Evolutionary conservation across 2,113 vertebrate genomes (phyloP).

Genomic region (Patagioenas fasciata): DNA sequence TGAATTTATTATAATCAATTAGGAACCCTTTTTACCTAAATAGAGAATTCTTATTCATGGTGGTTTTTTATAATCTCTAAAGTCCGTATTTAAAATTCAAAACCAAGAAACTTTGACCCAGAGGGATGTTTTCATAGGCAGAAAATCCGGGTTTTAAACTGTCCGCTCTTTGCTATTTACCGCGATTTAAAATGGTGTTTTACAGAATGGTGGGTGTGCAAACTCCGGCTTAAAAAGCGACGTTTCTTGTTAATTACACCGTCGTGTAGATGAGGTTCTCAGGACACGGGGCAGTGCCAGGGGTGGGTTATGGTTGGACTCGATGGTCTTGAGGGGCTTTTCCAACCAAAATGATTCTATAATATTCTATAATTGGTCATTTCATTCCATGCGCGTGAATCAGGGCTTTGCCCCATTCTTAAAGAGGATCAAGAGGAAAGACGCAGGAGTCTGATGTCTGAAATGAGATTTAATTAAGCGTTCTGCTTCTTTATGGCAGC

Average conservation of each 20-base stretch:
- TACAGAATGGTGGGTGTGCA: neutral
- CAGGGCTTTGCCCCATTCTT: neutral
- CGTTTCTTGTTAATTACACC: neutral
- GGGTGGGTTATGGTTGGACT: too few species aligned
- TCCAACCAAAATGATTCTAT: too few species aligned
- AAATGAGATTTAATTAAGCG: neutral
- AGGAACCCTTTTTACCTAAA: neutral
- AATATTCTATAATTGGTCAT: rapidly evolving
- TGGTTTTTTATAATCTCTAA: neutral
- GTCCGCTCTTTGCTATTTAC: neutral
- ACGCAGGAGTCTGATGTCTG: neutral
- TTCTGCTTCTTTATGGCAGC: neutral
- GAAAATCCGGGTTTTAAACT: neutral
- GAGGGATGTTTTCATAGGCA: neutral
- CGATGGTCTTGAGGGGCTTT: too few species aligned
- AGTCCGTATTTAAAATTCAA: neutral
- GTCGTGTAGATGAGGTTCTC: too few species aligned
- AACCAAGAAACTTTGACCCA: neutral
- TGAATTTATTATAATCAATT: neutral
- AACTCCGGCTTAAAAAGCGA: neutral
- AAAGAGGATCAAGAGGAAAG: neutral
- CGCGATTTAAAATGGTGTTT: neutral
- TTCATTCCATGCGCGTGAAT: rapidly evolving
- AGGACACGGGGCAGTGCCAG: too few species aligned
- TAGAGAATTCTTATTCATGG: neutral